Evolutionary conservation across 2,113 vertebrate species (phyloP), one percentile per base, ranked within the genome.

Genomic region (Pelusios castaneus): DNA sequence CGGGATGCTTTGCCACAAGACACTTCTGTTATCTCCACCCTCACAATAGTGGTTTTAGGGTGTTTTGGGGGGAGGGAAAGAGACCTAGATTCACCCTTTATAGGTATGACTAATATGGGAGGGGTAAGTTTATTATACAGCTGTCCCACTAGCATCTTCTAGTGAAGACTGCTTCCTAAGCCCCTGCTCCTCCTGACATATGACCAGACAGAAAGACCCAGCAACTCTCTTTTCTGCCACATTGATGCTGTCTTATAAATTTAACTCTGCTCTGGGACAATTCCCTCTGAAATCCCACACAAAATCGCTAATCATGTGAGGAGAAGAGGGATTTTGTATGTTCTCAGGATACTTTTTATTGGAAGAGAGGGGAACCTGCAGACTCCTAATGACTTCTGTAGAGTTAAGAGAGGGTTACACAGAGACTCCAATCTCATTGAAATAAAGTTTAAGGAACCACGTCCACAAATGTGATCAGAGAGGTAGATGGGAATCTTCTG

Each of bases 241-340:
- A 29, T 4, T 1, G 3, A 4, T 51, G 56, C 22, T 10, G 6
- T 84, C 55, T 2, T 0, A 27, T 0, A 5, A 45, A 19, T 78
- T 11, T 11, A 8, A 79, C 3, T 1, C 22, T 60, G 6, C 5
- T 60, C 16, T 3, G 82, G 27, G 24, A 84, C 49, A 91, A 75
- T 10, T 73, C 29, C 83, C n/a, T 79, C 52, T 84, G 49, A 12
- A n/a, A 17, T 96, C 19, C 45, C 80, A 12, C 91, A 1, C 52
- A 22, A 49, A 70, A 4, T 83, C 87, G 49, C 49, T 90, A 45
- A 49, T 80, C 43, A 60, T 41, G 79, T 81, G 34, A 70, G 29
- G 2, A 22, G 75, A 21, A n/a, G 49, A 54, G 1, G 29, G 45
- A 73, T 89, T 94, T 83, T 85, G 0, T 55, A 14, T 76, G 16